Evolutionary conservation across 2,113 vertebrate genomes (phyloP).

Genomic region (Halichoerus grypus): DNA sequence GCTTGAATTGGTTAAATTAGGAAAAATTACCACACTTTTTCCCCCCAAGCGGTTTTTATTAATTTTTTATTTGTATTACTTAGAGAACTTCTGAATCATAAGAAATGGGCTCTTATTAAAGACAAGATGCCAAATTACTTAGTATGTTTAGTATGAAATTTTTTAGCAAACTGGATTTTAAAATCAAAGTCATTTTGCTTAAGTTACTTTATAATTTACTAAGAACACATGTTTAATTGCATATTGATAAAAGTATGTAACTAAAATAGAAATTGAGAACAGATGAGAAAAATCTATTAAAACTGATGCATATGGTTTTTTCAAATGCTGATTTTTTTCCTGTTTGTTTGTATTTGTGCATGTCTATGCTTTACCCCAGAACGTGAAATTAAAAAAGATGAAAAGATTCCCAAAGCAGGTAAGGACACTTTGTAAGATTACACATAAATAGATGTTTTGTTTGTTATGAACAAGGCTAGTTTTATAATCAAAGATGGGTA

Average conservation of each 20-base stretch:
- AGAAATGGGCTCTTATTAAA: neutral
- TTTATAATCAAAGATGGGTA: neutral
- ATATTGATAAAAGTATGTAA: neutral
- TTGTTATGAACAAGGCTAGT: neutral
- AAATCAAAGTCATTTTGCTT: conserved; percentile 4
- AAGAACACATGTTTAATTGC: neutral
- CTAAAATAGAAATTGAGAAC: neutral
- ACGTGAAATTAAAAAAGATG: conserved; percentile 67
- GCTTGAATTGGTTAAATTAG: conserved; percentile 7
- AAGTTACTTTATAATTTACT: neutral
- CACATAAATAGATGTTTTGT: neutral
- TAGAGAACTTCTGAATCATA: neutral
- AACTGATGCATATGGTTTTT: neutral
- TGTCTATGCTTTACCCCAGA: conserved; percentile 56
- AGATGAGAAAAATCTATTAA: neutral
- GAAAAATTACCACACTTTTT: neutral
- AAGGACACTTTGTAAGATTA: neutral
- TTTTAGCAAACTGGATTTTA: neutral
- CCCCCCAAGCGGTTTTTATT: neutral
- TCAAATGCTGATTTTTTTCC: neutral
- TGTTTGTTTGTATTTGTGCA: neutral
- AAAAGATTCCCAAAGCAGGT: conserved; percentile 67
- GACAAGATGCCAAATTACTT: neutral
- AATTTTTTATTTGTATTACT: conserved; percentile 28
- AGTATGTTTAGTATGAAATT: neutral